Evolutionary conservation across 2,797 vertebrate genomes (phyloP), one percentile per base, ranked within the genome.

Genomic region (Gymnothorax reevesii): DNA sequence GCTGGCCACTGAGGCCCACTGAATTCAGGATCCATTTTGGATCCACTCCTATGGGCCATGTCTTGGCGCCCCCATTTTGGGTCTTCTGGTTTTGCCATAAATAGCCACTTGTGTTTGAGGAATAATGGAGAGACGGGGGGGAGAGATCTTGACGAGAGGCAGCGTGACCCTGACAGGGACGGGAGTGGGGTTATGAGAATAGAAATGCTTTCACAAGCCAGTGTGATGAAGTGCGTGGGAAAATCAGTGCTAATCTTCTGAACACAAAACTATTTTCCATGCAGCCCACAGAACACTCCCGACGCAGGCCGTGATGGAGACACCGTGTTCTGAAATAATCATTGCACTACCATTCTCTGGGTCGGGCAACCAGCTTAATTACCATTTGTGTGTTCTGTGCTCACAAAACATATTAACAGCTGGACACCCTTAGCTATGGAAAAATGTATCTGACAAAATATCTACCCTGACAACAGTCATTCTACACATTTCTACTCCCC

Each of bases 351-450:
- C 27, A 4, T 73, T 73, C 25, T 27, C 69, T 73, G 27, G 25
- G 27, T 33, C 12, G 69, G 25, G 69, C 10, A 22, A 13, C 1
- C 42, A 22, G 6, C 42, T 52, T 12, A 13, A 97, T 95, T 91
- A 97, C 95, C 88, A 97, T 27, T 96, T 89, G 95, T 92, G 93
- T 96, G 25, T 60, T 60, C 57, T 15, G 57, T 12, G 57, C 15
- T 3, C 15, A 60, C 57, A 60, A 15, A 60, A 60, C 57, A 60
- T 10, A 10, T 60, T 12, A 60, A 60, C 57, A 60, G 10, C 10
- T 15, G 15, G 57, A 60, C 10, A 2, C 10, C 7, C 57, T 15
- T n/a, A 25, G 66, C 66, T 8, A 9, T 71, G 7, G 22, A 71
- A 25, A 27, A 17, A 20, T 5, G 27, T 71, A 71, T 25, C 66